Evolutionary conservation across 2,888 invertebrate species (phyloP).

Genomic region (Ellobium chinense): DNA sequence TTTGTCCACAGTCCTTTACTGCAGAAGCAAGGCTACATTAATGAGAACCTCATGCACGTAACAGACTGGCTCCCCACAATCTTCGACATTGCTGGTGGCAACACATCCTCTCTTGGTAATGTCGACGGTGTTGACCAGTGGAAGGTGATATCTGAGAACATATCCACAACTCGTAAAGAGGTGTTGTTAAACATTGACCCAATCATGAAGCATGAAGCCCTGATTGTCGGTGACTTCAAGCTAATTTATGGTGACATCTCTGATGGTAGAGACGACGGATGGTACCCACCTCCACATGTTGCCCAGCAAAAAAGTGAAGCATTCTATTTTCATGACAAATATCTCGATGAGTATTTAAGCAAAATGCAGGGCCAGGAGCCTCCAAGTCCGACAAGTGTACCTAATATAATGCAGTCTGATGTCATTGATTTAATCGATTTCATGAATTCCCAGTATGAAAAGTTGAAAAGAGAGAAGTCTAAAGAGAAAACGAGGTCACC

Average conservation of each 20-base stretch:
- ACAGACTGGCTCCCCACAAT: slow-evolving; percentile 95
- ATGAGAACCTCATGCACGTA: slow-evolving; percentile 88
- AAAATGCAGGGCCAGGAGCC: not conserved
- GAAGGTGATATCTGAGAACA: slow-evolving; percentile 84
- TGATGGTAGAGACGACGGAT: slow-evolving; percentile 61
- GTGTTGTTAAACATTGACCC: slow-evolving; percentile 80
- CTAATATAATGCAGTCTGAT: not conserved
- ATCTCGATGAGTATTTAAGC: not conserved
- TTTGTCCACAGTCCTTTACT: slow-evolving; percentile 88
- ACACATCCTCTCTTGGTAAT: slow-evolving; percentile 56
- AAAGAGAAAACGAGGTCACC: not conserved
- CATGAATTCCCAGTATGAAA: not conserved
- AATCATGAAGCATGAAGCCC: slow-evolving; percentile 53
- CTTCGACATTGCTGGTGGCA: slow-evolving; percentile 84
- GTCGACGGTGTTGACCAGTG: slow-evolving; percentile 89
- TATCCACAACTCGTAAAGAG: slow-evolving; percentile 83
- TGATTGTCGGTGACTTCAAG: slow-evolving; percentile 74
- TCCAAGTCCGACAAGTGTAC: not conserved
- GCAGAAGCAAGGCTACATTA: slow-evolving; percentile 83
- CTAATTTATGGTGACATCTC: slow-evolving; percentile 66
- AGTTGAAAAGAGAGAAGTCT: not conserved
- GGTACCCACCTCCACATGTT: slow-evolving; percentile 69
- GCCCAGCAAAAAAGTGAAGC: not conserved
- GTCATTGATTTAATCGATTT: not conserved
- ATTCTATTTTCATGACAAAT: not conserved